A percentile compares a stretch with the other conserved stretches of the same genome.
These are phyloP conservation scores for Brachypterus glaber DNA, from an alignment of 2,888 invertebrate species.

Conservation along the genomic window DNA sequence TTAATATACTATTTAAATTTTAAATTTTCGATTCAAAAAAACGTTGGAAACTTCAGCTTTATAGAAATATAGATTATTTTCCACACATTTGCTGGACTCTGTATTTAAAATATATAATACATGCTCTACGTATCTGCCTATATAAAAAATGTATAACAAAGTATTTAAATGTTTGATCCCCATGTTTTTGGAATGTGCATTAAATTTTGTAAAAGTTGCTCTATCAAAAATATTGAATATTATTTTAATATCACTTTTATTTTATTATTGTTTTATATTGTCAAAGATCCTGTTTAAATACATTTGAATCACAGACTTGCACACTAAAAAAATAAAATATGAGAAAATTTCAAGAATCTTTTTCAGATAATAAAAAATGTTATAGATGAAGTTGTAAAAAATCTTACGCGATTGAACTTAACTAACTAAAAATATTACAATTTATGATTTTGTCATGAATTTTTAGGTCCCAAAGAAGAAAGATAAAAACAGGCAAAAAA, in stretches of 20 bases:
- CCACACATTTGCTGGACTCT: too few relatives aligned
- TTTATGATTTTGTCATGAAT: constrained; percentile 17
- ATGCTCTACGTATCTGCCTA: constrained; percentile 10
- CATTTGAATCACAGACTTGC: constrained; percentile 33
- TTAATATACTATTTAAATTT: too few relatives aligned
- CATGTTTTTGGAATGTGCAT: constrained; percentile 25
- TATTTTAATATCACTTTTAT: constrained; percentile 22
- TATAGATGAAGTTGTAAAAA: too few relatives aligned
- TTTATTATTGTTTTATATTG: constrained; percentile 18
- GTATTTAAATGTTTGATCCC: constrained; percentile 23
- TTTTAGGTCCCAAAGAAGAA: constrained; percentile 10
- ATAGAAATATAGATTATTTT: too few relatives aligned
- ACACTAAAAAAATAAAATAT: constrained; percentile 20
- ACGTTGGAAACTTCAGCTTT: too few relatives aligned
- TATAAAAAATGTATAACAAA: constrained; percentile 24
- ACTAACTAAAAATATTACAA: constrained; percentile 13
- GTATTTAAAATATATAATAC: constrained; percentile 13
- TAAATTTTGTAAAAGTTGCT: constrained; percentile 11
- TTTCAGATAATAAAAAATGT: too few relatives aligned
- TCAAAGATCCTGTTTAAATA: constrained; percentile 22
- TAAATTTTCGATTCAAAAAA: too few relatives aligned
- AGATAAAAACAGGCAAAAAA: too few relatives aligned
- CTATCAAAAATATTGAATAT: constrained; percentile 23
- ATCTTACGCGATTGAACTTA: constrained; percentile 17
- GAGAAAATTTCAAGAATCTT: constrained; percentile 19